Conservation (phyloP, 2,113 vertebrate species). For the Dipodomys spectabilis region DNA sequence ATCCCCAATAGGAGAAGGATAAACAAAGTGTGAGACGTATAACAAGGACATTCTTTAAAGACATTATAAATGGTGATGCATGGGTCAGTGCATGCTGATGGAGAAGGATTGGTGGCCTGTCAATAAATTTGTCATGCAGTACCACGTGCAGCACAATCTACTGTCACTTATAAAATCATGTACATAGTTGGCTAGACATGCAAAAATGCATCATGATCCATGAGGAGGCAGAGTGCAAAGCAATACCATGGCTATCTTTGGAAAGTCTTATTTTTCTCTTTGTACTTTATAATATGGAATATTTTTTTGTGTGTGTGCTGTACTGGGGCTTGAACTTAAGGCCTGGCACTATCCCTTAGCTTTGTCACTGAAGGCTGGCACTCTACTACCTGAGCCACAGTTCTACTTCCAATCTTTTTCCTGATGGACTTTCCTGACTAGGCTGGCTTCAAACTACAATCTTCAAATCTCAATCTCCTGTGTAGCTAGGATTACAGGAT, state of each 20-base stretch:
- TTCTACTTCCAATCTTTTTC: too few relatives aligned
- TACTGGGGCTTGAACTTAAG: too few relatives aligned
- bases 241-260: neutral
- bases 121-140: neutral
- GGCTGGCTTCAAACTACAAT: too few relatives aligned
- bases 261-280: neutral
- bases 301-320: neutral
- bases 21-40: neutral
- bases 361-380: too few relatives aligned
- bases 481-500: too few relatives aligned
- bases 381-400: too few relatives aligned
- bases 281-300: neutral
- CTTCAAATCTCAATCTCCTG: too few relatives aligned
- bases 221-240: neutral
- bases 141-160: neutral
- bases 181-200: rapidly evolving
- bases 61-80: neutral
- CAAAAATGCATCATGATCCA: neutral
- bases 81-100: neutral
- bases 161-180: neutral
- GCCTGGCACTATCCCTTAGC: too few relatives aligned
- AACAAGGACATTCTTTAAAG: constrained; percentile 6
- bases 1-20: neutral
- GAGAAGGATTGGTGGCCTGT: neutral
- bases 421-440: too few relatives aligned